phyloP scores from a whole-genome alignment of 2,888 invertebrate species.

The Perizoma flavofasciatum region DNA sequence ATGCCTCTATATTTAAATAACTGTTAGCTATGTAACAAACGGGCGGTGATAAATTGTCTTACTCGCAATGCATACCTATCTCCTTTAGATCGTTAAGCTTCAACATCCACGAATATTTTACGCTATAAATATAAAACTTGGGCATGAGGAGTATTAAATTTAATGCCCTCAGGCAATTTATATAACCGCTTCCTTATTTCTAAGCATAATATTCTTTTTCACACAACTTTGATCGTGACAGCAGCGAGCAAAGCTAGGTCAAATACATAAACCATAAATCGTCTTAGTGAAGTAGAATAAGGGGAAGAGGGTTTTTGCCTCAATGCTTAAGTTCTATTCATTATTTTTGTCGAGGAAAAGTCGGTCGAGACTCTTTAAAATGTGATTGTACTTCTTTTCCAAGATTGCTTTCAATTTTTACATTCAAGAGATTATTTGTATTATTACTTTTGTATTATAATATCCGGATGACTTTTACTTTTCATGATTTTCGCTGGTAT shows the following conservation, averaged over 20 bases:
- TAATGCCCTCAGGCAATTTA: slow-evolving; percentile 49
- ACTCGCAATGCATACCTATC: slow-evolving; percentile 22
- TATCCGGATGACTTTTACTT: slow-evolving; percentile 6
- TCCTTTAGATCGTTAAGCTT: slow-evolving; percentile 28
- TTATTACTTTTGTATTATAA: slow-evolving; percentile 11
- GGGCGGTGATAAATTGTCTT: not conserved
- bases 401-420: slow-evolving; percentile 33
- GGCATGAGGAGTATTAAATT: slow-evolving; percentile 41
- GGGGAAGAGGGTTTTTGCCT: slow-evolving; percentile 59
- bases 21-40: not conserved
- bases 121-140: slow-evolving; percentile 29
- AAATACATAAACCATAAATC: slow-evolving; percentile 74
- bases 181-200: slow-evolving; percentile 50
- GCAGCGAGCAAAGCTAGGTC: slow-evolving; percentile 63
- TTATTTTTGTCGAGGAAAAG: slow-evolving; percentile 57
- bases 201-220: slow-evolving; percentile 58
- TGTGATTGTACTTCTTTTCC: slow-evolving; percentile 33
- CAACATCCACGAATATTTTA: slow-evolving; percentile 31
- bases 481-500: slow-evolving; percentile 4
- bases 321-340: slow-evolving; percentile 62
- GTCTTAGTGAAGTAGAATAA: slow-evolving; percentile 59
- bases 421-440: slow-evolving; percentile 3
- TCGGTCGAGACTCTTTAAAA: slow-evolving; percentile 37
- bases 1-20: slow-evolving; percentile 1
- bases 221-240: slow-evolving; percentile 64